phyloP scores from a whole-genome alignment of 92 coral and sea anemone species.

The Muricea muricata region DNA sequence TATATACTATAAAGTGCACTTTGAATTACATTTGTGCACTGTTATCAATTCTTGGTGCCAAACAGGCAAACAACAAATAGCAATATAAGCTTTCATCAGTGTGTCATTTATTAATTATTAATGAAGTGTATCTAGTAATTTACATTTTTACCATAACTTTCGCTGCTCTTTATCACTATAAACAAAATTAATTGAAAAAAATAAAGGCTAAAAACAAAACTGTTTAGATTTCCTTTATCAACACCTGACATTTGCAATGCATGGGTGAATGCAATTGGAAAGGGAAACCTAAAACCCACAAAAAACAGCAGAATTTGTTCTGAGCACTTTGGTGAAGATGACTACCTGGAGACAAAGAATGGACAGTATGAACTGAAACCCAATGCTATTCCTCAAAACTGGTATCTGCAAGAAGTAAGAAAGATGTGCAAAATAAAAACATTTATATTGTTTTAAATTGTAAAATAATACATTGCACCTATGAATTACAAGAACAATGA shows the following conservation, averaged over 20 bases:
- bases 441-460: too few relatives aligned
- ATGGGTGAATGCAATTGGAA: not conserved
- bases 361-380: not conserved
- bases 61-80: not conserved
- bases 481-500: too few relatives aligned
- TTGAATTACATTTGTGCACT: too few relatives aligned
- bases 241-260: not conserved
- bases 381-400: not conserved
- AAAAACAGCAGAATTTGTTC: too few relatives aligned
- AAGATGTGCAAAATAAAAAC: too few relatives aligned
- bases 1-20: too few relatives aligned
- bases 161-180: not conserved
- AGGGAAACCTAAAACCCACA: not conserved
- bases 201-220: not conserved
- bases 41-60: too few relatives aligned
- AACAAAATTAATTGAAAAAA: not conserved
- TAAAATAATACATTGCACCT: too few relatives aligned
- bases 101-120: not conserved
- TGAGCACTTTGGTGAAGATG: not conserved
- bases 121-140: too few relatives aligned
- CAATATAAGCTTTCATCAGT: not conserved
- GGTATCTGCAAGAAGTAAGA: not conserved
- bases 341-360: not conserved
- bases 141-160: too few relatives aligned
- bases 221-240: not conserved